Evolutionary conservation across 2,797 vertebrate species (phyloP).

Genomic region (Eidolon dupreanum): DNA sequence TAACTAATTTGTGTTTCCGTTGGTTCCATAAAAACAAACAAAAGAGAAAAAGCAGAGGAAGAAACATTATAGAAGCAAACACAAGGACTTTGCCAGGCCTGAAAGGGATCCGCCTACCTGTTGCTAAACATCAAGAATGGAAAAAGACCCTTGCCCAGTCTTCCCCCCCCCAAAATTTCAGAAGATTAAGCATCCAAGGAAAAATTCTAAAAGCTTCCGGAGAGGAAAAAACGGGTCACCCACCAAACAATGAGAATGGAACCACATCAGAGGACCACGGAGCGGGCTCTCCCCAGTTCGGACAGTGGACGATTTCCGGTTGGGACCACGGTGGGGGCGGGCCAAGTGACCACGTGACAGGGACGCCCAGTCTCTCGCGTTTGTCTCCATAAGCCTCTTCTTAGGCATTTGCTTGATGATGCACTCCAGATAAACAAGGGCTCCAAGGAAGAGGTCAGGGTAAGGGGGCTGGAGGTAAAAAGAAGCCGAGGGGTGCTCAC

Average conservation of each 20-base stretch:
- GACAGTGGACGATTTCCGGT: neutral
- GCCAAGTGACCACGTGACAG: neutral
- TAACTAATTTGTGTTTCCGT: neutral
- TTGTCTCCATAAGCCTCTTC: neutral
- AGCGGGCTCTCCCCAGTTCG: neutral
- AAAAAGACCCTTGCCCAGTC: neutral
- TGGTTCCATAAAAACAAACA: neutral
- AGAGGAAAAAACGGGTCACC: neutral
- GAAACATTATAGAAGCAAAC: neutral
- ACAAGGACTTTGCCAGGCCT: neutral
- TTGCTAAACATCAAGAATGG: neutral
- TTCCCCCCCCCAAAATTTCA: neutral
- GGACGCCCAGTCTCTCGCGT: rapidly evolving
- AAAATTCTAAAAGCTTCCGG: neutral
- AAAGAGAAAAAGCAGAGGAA: neutral
- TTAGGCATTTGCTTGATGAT: neutral
- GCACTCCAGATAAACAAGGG: neutral
- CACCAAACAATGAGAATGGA: neutral
- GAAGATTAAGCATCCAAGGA: neutral
- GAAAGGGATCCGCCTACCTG: neutral
- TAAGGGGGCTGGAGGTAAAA: neutral
- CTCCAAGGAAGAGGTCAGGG: neutral
- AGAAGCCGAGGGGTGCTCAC: no score
- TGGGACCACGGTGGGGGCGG: neutral
- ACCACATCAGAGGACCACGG: no score